A percentile compares a stretch with the other conserved stretches of the same genome.
These are phyloP conservation scores for Scolopax rusticola DNA, from an alignment of 2,797 vertebrate species.

Conservation along the genomic window DNA sequence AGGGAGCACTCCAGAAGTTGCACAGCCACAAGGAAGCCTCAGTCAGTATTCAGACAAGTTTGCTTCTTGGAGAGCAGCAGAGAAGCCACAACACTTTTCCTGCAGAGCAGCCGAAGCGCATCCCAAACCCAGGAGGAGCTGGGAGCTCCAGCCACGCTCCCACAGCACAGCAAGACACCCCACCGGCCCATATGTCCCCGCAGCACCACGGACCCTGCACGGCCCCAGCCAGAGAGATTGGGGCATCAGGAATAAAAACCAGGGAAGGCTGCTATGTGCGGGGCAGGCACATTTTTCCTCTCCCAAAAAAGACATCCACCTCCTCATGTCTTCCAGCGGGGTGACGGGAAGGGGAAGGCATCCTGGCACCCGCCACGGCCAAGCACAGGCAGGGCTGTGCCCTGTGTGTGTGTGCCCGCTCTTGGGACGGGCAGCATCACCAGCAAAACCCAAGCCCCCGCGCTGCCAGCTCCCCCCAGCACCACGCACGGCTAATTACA, in stretches of 20 bases:
- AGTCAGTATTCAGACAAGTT: neutral
- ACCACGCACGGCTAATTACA: neutral
- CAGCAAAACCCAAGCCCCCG: neutral
- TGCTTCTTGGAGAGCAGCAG: neutral
- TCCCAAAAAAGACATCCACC: conserved; percentile 20
- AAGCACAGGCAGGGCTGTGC: neutral
- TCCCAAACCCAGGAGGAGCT: neutral
- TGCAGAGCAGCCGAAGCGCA: accelerated
- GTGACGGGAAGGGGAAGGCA: neutral
- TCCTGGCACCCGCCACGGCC: neutral
- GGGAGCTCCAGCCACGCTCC: neutral
- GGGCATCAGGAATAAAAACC: neutral
- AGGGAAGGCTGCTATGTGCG: neutral
- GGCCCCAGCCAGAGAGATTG: neutral
- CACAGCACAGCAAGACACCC: neutral
- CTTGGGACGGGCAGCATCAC: neutral
- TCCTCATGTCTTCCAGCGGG: neutral
- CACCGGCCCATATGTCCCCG: neutral
- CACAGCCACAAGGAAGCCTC: neutral
- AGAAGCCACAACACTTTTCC: neutral
- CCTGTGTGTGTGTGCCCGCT: accelerated
- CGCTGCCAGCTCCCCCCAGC: neutral
- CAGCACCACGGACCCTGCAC: neutral
- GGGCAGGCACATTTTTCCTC: neutral
- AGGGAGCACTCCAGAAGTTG: neutral